Percentiles rank a stretch among this genome's conserved stretches.
phyloP scores from a whole-genome alignment of 2,797 vertebrate genomes.

The Macroramphosus scolopax region DNA sequence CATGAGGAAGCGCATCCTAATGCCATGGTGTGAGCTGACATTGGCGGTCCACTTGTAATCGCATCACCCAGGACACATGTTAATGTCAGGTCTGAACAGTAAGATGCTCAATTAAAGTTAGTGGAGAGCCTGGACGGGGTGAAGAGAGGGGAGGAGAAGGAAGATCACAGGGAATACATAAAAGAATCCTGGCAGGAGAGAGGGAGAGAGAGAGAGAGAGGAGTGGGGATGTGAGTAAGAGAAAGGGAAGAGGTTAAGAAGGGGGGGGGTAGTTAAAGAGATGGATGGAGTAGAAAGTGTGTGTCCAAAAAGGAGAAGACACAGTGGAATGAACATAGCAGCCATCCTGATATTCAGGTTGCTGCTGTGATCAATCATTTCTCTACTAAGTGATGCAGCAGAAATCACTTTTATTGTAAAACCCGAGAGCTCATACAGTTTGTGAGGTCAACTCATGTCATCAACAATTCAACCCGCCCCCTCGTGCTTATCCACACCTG shows the following conservation, averaged over 20 bases:
- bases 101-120: slow-evolving; percentile 63
- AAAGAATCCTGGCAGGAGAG: slow-evolving; percentile 43
- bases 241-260: slow-evolving; percentile 25
- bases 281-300: slow-evolving; percentile 7
- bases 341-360: no score
- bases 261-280: slow-evolving; percentile 11
- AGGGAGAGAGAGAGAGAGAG: slow-evolving; percentile 11
- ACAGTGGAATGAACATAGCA: background rate
- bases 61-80: no score
- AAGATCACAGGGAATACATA: slow-evolving; percentile 64
- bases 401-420: slow-evolving; percentile 20
- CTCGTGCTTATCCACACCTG: slow-evolving; percentile 17
- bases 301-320: background rate
- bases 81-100: slow-evolving; percentile 19
- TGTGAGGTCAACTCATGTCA: slow-evolving; percentile 22
- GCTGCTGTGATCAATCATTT: slow-evolving; percentile 16
- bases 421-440: background rate
- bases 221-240: slow-evolving; percentile 12
- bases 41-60: no score
- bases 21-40: no score
- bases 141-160: slow-evolving; percentile 33
- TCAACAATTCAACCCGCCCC: slow-evolving; percentile 30
- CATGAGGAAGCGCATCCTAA: no score
- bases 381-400: slow-evolving; percentile 4
- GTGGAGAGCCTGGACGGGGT: slow-evolving; percentile 36